These are phyloP conservation scores for Mesoligia furuncula DNA, from an alignment of 2,888 invertebrate species.

Conservation along the genomic window DNA sequence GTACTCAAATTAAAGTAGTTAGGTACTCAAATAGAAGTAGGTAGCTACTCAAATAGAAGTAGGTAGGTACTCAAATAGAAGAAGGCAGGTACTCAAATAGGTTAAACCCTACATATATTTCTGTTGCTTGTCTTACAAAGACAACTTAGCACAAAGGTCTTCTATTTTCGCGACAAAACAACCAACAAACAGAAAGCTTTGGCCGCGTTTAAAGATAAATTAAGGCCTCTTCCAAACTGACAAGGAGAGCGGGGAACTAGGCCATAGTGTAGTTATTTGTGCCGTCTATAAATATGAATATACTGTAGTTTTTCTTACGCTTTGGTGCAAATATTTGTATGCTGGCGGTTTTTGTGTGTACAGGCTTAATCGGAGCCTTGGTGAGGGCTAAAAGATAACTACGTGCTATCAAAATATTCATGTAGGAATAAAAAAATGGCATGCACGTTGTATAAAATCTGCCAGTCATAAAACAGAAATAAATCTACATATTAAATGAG, in stretches of 20 bases:
- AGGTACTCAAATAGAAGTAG: neutral
- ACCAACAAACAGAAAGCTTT: slow-evolving; percentile 51
- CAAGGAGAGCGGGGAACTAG: slow-evolving; percentile 43
- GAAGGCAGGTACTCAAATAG: neutral
- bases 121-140: slow-evolving; percentile 28
- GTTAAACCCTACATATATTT: slow-evolving; percentile 1
- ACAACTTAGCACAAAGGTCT: slow-evolving; percentile 33
- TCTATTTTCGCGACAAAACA: slow-evolving; percentile 45
- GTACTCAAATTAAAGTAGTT: neutral
- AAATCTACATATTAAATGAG: neutral
- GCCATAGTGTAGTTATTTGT: slow-evolving; percentile 38
- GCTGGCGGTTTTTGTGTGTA: neutral
- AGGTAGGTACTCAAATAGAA: neutral
- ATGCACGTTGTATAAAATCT: neutral
- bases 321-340: neutral
- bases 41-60: neutral
- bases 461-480: neutral
- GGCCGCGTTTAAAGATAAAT: slow-evolving; percentile 62
- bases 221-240: slow-evolving; percentile 53
- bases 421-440: neutral
- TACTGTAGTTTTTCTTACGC: slow-evolving; percentile 8
- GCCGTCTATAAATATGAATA: slow-evolving; percentile 38
- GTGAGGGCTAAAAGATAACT: neutral
- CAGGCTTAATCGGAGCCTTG: neutral
- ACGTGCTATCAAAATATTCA: neutral